Base-by-base conservation (phyloP, 2,797 vertebrate genomes). In the Luscinia megarhynchos region DNA sequence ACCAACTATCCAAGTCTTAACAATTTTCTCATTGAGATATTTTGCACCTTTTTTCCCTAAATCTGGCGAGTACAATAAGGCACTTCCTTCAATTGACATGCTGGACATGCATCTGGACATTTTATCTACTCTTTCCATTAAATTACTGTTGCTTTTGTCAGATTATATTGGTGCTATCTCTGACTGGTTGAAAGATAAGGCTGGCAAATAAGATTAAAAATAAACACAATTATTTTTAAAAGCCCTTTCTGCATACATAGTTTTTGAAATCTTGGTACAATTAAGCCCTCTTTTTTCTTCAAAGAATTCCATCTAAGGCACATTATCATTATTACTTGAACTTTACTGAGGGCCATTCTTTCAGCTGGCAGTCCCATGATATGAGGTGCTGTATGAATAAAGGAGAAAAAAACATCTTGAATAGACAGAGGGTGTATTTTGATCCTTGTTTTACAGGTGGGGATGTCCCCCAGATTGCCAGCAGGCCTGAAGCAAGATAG, bases 171-270 rank as follows among this genome's bases (percentile, higher is more conserved):
- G 84, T 89, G 79, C 84, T 95, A 95, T 94, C 76, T 96, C 91
- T 69, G 92, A 91, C 92, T 95, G 19, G 54, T 93, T 94, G 62
- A 90, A 96, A 95, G 94, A 94, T 95, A 95, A 95, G 81, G 61
- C 63, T 83, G 57, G 87, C 45, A 96, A 95, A 95, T 94, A 95
- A 94, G 73, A 90, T 96, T 96, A 92, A 95, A 96, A 96, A 96
- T 92, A 91, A 93, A 97, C 92, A 95, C 86, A 94, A 93, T 96
- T 96, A 92, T 95, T 97, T 96, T 95, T 83, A 94, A 96, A 95
- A 92, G 41, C 18, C 67, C 76, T 94, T 92, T 92, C 74, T 92
- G 89, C 84, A 88, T 88, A 92, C 57, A 75, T 53, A 85, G 46
- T 59, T 93, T 95, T 68, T 73, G 64, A 93, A 90, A 88, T 79